These are phyloP conservation scores for Zaprionus kolodkinae DNA, from an alignment of 1,140 invertebrate genomes.

Conservation along the genomic window DNA sequence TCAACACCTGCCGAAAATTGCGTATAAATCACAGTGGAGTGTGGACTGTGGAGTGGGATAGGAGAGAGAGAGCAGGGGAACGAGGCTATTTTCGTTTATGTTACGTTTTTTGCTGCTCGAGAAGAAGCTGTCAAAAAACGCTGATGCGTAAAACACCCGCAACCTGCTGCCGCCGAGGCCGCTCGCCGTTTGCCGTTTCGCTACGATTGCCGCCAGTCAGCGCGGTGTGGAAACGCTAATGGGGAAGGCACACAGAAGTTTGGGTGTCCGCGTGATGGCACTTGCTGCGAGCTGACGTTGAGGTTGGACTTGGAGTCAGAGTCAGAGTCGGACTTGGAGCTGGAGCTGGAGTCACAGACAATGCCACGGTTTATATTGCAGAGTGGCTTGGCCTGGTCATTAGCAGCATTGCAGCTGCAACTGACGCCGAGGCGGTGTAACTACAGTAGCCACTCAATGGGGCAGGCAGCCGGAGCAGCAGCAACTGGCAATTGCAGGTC, in stretches of 20 bases:
- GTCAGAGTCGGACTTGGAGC: slow-evolving; percentile 7
- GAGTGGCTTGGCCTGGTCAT: slow-evolving; percentile 69
- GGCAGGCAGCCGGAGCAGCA: slow-evolving; percentile 30
- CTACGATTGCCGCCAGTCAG: slow-evolving; percentile 72
- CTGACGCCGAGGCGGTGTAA: slow-evolving; percentile 66
- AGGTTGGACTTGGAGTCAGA: slow-evolving; percentile 4
- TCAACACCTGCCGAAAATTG: slow-evolving; percentile 76
- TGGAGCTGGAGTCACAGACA: slow-evolving; percentile 56
- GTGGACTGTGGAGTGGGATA: not conserved
- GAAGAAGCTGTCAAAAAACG: slow-evolving; percentile 73
- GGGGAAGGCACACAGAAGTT: slow-evolving; percentile 67
- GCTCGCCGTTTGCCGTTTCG: slow-evolving; percentile 41
- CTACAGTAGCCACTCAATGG: slow-evolving; percentile 68
- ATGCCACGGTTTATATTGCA: slow-evolving; percentile 81
- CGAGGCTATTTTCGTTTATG: not conserved
- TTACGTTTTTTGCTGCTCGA: not conserved
- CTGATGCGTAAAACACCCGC: slow-evolving; percentile 75
- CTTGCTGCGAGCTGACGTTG: slow-evolving; percentile 28
- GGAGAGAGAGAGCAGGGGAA: too few species aligned
- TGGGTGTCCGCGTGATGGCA: slow-evolving; percentile 62
- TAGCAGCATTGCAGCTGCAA: slow-evolving; percentile 78
- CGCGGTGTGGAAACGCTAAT: slow-evolving; percentile 77
- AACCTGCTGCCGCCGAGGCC: slow-evolving; percentile 25
- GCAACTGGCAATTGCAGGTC: slow-evolving; percentile 29
- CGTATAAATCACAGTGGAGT: slow-evolving; percentile 58